Percentiles rank a stretch among this genome's conserved stretches.
These are phyloP conservation scores for Cyrtodaria siliqua DNA, from an alignment of 2,888 invertebrate species.

Conservation along the genomic window DNA sequence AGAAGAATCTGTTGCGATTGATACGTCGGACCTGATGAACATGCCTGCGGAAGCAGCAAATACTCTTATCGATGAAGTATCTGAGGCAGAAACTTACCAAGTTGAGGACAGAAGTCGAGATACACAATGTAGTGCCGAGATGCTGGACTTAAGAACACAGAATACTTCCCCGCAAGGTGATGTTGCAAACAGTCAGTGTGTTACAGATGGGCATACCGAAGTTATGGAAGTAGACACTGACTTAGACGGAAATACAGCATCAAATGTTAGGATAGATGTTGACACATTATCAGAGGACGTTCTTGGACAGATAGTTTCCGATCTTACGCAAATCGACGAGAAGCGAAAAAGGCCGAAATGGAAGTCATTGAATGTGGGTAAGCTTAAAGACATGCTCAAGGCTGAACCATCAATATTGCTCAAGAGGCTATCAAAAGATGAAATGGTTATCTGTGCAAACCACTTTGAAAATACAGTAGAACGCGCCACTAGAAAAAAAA, in stretches of 20 bases:
- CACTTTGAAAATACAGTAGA: slow-evolving; percentile 8
- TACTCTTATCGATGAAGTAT: background rate
- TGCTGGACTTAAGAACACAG: no score
- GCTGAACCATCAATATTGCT: background rate
- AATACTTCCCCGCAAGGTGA: no score
- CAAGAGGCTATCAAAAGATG: slow-evolving; percentile 12
- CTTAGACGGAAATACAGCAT: no score
- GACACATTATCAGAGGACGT: no score
- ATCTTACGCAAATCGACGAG: background rate
- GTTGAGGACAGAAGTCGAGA: no score
- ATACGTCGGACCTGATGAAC: background rate
- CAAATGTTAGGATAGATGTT: no score
- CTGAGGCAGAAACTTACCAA: no score
- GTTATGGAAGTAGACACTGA: no score
- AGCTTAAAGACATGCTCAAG: background rate
- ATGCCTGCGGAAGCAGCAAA: background rate
- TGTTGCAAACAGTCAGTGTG: no score
- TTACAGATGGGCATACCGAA: no score
- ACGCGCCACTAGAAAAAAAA: background rate
- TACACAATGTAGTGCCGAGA: no score
- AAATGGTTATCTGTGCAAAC: slow-evolving; percentile 13
- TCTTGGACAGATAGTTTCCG: background rate
- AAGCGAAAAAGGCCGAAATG: slow-evolving; percentile 24
- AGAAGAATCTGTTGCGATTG: background rate
- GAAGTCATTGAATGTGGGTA: background rate